These are phyloP conservation scores for Mythimna lalbum DNA, from an alignment of 2,888 invertebrate genomes.

Conservation along the genomic window DNA sequence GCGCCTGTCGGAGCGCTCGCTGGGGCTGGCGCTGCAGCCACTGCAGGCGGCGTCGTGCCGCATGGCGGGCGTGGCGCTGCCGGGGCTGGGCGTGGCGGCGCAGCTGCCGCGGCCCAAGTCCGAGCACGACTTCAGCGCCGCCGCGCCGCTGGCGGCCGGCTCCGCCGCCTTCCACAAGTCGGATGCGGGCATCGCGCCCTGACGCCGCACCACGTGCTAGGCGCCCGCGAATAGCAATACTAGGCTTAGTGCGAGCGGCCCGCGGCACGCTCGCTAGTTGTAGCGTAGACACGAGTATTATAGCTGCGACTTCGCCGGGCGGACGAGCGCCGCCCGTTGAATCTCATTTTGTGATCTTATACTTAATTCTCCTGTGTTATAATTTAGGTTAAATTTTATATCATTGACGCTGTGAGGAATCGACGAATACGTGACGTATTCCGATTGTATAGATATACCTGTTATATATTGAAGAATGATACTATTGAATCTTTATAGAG, in stretches of 20 bases:
- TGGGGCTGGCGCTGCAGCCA: slow-evolving; percentile 93
- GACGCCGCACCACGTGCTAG: slow-evolving; percentile 93
- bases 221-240: slow-evolving; percentile 84
- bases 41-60: slow-evolving; percentile 92
- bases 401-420: slow-evolving; percentile 90
- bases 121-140: slow-evolving; percentile 94
- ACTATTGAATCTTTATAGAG: slow-evolving; percentile 90
- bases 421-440: slow-evolving; percentile 87
- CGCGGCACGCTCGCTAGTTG: slow-evolving; percentile 84
- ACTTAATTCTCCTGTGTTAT: slow-evolving; percentile 91
- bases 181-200: slow-evolving; percentile 95
- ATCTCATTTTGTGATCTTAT: slow-evolving; percentile 91
- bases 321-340: slow-evolving; percentile 83
- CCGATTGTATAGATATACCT: slow-evolving; percentile 88
- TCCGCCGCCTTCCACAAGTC: slow-evolving; percentile 94
- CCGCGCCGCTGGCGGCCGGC: slow-evolving; percentile 87
- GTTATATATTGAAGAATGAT: slow-evolving; percentile 89
- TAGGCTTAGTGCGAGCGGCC: slow-evolving; percentile 89
- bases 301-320: slow-evolving; percentile 89
- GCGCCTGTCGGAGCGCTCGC: slow-evolving; percentile 90
- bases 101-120: slow-evolving; percentile 95
- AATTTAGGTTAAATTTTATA: slow-evolving; percentile 91
- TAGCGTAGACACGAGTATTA: slow-evolving; percentile 88
- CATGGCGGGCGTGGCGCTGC: slow-evolving; percentile 93
- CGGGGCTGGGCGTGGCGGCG: slow-evolving; percentile 91